Evolutionary conservation across 2,797 vertebrate genomes (phyloP).

Genomic region (Ateles fusciceps): DNA sequence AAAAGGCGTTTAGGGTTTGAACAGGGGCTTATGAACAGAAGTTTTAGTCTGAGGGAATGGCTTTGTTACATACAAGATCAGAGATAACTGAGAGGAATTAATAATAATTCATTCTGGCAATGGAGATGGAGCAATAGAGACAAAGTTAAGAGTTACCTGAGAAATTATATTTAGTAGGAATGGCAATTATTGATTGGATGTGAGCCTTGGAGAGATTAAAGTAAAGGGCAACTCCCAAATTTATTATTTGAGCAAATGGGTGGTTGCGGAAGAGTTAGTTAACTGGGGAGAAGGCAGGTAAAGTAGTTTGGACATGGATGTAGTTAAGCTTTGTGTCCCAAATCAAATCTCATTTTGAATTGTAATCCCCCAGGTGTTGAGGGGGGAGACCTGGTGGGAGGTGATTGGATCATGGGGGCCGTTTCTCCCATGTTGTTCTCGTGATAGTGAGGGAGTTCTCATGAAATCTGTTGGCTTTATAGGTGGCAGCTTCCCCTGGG

Average conservation of each 20-base stretch:
- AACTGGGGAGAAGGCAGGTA: neutral
- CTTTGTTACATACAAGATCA: neutral
- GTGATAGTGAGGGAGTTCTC: neutral
- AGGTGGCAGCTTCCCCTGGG: neutral
- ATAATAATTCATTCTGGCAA: neutral
- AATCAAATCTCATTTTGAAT: neutral
- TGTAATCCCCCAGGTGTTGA: neutral
- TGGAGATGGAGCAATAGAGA: neutral
- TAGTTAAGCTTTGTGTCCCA: neutral
- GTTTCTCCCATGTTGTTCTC: neutral
- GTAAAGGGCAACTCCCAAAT: neutral
- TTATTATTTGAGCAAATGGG: neutral
- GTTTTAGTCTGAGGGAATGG: neutral
- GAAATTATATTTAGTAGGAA: neutral
- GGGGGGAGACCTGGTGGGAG: neutral
- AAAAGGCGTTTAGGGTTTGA: neutral
- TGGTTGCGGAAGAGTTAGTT: conserved; percentile 6
- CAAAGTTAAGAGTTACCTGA: neutral
- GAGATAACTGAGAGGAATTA: neutral
- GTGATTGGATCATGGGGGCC: neutral
- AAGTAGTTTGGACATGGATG: neutral
- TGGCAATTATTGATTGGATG: neutral
- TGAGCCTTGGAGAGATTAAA: neutral
- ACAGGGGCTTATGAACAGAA: neutral
- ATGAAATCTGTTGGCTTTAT: neutral